Evolutionary conservation across 2,113 vertebrate species (phyloP), one percentile per base, ranked within the genome.

Genomic region (Entomyzon cyanotis): DNA sequence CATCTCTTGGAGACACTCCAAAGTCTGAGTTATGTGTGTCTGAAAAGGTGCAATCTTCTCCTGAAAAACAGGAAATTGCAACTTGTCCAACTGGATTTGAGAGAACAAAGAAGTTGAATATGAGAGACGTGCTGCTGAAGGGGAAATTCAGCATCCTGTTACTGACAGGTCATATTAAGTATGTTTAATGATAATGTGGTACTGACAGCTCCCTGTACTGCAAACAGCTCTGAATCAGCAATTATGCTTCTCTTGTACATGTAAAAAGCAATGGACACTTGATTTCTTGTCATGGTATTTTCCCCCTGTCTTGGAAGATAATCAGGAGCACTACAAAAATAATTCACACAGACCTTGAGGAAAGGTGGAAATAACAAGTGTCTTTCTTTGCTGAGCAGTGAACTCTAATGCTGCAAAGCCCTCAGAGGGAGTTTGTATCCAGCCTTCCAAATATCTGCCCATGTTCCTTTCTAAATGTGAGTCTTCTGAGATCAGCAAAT

Each of bases 121-220:
- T 76, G 56, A 79, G 64, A 74, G 56, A 71, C 33, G 31, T 30
- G 37, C 41, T 80, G 86, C 76, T 88, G 79, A 93, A 74, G 75
- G 75, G 49, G 68, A 92, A 88, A 92, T 93, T 74, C 59, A 85
- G 41, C 82, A 90, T 88, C 82, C 83, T 77, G 68, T 53, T 74
- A 69, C 79, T 94, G 79, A 77, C 92, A 94, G 81, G 56, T 92
- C 70, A 25, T 75, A 75, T 77, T 91, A 91, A 91, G 82, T 58
- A 27, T 71, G 28, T 58, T 84, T 86, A 90, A 81, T 58, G 35
- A 64, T 75, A 75, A 62, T 52, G 24, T 67, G 60, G 35, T 56
- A 37, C 47, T 56, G 76, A 75, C 69, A 62, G 74, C 31, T 71
- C 58, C 70, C 76, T 92, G 67, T 53, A 92, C 70, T 84, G 50